A percentile compares a stretch with the other conserved stretches of the same genome.
Conservation (phyloP, 2,113 vertebrate genomes). For the Psophia crepitans region DNA sequence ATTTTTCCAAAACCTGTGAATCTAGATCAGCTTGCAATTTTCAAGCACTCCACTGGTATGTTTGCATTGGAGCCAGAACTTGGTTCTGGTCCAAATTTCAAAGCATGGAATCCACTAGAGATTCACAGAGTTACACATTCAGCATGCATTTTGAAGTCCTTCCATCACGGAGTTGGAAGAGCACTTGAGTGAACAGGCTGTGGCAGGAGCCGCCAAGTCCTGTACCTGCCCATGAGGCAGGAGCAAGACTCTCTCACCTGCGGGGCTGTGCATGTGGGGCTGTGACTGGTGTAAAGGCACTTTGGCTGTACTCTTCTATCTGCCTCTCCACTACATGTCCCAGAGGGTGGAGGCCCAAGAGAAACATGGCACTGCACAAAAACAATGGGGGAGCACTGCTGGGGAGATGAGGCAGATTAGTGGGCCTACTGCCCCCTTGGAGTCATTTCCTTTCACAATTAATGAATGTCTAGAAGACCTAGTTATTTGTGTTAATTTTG, state of each 20-base stretch:
- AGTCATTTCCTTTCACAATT: background rate
- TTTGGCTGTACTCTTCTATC: background rate
- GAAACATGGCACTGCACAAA: fast-evolving
- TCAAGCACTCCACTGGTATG: background rate
- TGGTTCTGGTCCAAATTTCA: background rate
- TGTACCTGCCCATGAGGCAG: background rate
- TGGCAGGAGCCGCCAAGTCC: background rate
- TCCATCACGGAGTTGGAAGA: background rate
- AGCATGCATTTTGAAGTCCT: background rate
- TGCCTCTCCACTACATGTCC: fast-evolving
- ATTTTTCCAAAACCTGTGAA: background rate
- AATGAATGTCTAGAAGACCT: background rate
- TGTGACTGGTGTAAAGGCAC: background rate
- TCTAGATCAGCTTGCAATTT: background rate
- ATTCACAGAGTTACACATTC: too few relatives aligned
- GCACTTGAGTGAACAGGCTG: background rate
- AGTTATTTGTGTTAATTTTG: background rate
- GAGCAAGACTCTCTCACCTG: background rate
- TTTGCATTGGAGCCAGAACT: background rate
- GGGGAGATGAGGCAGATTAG: background rate
- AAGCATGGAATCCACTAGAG: background rate
- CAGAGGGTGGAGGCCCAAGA: background rate
- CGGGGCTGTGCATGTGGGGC: background rate
- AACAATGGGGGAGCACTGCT: background rate
- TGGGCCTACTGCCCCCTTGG: background rate